Percentiles rank a stretch among this genome's conserved stretches.
Conservation (phyloP, 1,140 invertebrate species). For the Leptoteleia sp. region DNA sequence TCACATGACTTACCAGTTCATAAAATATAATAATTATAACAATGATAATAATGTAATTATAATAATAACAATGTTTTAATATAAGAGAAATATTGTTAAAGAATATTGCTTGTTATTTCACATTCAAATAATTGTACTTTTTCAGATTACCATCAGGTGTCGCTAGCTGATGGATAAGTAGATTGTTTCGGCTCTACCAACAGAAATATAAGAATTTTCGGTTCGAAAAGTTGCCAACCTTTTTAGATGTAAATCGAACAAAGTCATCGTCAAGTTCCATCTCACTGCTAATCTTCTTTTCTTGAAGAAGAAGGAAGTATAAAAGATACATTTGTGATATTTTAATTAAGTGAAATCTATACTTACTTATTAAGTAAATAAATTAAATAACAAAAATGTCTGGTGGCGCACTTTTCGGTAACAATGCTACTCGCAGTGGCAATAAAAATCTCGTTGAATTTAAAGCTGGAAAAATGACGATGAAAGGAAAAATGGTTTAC, state of each 20-base stretch:
- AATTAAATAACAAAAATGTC: conserved; percentile 76
- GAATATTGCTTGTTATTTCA: too few relatives aligned
- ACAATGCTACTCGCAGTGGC: conserved; percentile 86
- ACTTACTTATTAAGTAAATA: conserved; percentile 10
- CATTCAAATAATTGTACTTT: too few relatives aligned
- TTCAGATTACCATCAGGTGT: not conserved
- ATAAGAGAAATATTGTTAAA: too few relatives aligned
- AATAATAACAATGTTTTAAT: too few relatives aligned
- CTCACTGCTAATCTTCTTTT: conserved; percentile 35
- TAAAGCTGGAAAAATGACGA: conserved; percentile 97
- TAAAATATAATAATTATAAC: too few relatives aligned
- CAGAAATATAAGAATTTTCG: too few relatives aligned
- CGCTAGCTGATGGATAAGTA: too few relatives aligned
- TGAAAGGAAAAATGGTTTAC: conserved; percentile 96
- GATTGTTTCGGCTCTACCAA: too few relatives aligned
- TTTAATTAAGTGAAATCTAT: conserved; percentile 10
- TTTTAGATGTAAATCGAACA: too few relatives aligned
- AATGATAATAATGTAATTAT: too few relatives aligned
- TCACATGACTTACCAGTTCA: too few relatives aligned
- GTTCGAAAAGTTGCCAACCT: conserved; percentile 1
- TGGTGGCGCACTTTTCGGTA: conserved; percentile 87
- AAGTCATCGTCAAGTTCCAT: conserved; percentile 31
- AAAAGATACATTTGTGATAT: conserved; percentile 1
- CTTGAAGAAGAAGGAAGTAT: not conserved
- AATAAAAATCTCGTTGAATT: conserved; percentile 97